Evolutionary conservation across 2,888 invertebrate genomes (phyloP).

Genomic region (Dryocosmus kuriphilus): DNA sequence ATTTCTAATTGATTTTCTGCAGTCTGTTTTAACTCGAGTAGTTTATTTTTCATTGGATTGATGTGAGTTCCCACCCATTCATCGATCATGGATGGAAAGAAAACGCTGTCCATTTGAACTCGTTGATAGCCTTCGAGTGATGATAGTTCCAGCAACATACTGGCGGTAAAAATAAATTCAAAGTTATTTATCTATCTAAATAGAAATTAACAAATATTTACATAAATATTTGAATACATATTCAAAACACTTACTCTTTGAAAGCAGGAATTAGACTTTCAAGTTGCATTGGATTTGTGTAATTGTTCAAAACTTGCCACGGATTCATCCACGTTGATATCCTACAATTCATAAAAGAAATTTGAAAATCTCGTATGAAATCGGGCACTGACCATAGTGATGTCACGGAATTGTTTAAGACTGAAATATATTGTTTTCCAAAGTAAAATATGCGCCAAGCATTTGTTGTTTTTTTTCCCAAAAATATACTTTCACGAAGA

Average conservation of each 20-base stretch:
- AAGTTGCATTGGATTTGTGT: slow-evolving; percentile 83
- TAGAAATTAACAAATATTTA: not conserved
- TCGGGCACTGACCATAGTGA: too few species aligned
- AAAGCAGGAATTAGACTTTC: slow-evolving; percentile 81
- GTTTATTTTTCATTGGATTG: slow-evolving; percentile 78
- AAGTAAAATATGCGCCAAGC: too few species aligned
- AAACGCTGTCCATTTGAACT: slow-evolving; percentile 79
- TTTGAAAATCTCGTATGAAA: not conserved
- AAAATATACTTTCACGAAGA: too few species aligned
- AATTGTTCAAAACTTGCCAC: slow-evolving; percentile 84
- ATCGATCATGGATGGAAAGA: slow-evolving; percentile 81
- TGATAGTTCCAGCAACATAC: slow-evolving; percentile 79
- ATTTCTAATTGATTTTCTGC: slow-evolving; percentile 79
- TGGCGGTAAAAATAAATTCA: slow-evolving; percentile 63
- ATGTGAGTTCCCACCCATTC: slow-evolving; percentile 82
- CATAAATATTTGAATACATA: not conserved
- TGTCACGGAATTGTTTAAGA: too few species aligned
- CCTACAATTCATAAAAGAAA: slow-evolving; percentile 75
- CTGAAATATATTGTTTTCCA: too few species aligned
- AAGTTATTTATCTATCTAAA: slow-evolving; percentile 46
- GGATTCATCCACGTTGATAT: slow-evolving; percentile 85
- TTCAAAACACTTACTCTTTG: slow-evolving; percentile 79
- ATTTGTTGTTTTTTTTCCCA: too few species aligned
- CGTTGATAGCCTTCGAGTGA: slow-evolving; percentile 79
- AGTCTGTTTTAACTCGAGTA: slow-evolving; percentile 79